phyloP scores from a whole-genome alignment of 2,113 vertebrate species.

The Pelmatolapia mariae region DNA sequence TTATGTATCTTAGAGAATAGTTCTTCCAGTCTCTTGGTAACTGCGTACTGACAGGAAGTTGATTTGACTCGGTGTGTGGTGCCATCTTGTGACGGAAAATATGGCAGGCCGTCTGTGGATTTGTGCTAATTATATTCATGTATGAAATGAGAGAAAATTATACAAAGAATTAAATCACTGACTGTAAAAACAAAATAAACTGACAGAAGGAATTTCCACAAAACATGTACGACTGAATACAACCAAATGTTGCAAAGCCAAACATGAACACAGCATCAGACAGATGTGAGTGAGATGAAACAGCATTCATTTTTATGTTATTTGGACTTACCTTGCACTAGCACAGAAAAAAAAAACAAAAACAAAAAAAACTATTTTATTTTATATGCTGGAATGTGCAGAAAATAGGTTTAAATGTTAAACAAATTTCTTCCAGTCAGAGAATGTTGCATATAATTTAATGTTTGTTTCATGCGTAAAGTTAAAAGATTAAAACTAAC shows the following conservation, averaged over 20 bases:
- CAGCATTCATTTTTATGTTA: background rate
- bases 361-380: accelerated
- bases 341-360: background rate
- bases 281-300: background rate
- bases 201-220: background rate
- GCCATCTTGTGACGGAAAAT: background rate
- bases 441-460: background rate
- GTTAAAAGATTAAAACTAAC: background rate
- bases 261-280: background rate
- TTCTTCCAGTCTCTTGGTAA: background rate
- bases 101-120: background rate
- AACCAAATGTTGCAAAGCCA: background rate
- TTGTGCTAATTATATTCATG: background rate
- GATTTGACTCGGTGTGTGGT: background rate
- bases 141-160: background rate
- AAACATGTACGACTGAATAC: background rate
- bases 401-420: background rate
- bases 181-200: background rate
- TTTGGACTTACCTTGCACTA: background rate
- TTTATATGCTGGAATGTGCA: background rate
- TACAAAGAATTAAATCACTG: background rate
- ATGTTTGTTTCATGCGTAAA: background rate
- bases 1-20: background rate
- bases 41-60: background rate
- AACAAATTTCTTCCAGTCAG: background rate